Evolutionary conservation across 2,888 invertebrate genomes (phyloP).

Genomic region (Dusona sp.): DNA sequence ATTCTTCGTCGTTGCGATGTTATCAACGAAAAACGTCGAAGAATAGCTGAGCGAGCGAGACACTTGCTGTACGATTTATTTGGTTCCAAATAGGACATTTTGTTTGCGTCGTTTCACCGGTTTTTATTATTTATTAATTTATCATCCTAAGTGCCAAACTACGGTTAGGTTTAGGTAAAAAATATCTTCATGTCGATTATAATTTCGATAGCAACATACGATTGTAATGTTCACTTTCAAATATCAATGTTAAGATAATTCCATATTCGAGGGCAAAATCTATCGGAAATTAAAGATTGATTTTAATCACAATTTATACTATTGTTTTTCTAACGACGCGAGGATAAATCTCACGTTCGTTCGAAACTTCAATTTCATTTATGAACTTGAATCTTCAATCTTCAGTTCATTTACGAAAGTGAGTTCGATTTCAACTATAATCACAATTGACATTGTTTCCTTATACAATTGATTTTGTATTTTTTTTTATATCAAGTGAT

Average conservation of each 20-base stretch:
- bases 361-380: too few relatives aligned
- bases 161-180: too few relatives aligned
- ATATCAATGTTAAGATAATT: neutral
- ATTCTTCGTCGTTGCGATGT: slow-evolving; percentile 54
- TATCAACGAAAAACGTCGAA: slow-evolving; percentile 34
- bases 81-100: neutral
- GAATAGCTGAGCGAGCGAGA: slow-evolving; percentile 12
- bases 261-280: neutral
- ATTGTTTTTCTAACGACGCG: too few relatives aligned
- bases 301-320: too few relatives aligned
- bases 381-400: too few relatives aligned
- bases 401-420: too few relatives aligned
- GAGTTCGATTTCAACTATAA: too few relatives aligned
- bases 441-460: too few relatives aligned
- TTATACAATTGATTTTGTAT: too few relatives aligned
- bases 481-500: too few relatives aligned
- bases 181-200: neutral
- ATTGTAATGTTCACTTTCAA: neutral
- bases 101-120: neutral
- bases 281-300: too few relatives aligned
- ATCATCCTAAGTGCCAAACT: neutral
- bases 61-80: slow-evolving; percentile 16
- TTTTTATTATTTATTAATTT: neutral
- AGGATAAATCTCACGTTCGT: too few relatives aligned
- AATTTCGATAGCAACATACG: neutral